phyloP scores from a whole-genome alignment of 2,888 invertebrate genomes.

The Drosophila longiperda region DNA sequence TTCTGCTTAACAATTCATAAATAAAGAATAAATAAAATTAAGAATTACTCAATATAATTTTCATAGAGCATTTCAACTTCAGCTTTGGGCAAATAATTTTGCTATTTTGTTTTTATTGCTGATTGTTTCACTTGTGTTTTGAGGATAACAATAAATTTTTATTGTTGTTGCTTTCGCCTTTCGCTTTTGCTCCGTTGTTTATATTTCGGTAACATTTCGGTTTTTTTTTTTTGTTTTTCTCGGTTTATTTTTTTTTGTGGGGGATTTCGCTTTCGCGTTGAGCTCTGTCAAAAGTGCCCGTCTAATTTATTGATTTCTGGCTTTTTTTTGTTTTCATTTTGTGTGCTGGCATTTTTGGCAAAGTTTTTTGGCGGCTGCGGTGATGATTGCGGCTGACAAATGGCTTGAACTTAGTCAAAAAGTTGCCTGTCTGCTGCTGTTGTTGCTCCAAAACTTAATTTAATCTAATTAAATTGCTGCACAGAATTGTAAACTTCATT shows the following conservation, averaged over 20 bases:
- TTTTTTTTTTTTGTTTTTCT: slow-evolving; percentile 17
- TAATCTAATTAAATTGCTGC: slow-evolving; percentile 67
- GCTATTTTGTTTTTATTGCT: slow-evolving; percentile 69
- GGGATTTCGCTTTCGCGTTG: slow-evolving; percentile 23
- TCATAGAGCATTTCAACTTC: slow-evolving; percentile 26
- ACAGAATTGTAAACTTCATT: slow-evolving; percentile 61
- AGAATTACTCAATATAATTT: not conserved
- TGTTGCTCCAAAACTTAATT: slow-evolving; percentile 52
- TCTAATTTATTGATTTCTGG: slow-evolving; percentile 68
- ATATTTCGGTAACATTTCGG: slow-evolving; percentile 42
- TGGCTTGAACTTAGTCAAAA: slow-evolving; percentile 56
- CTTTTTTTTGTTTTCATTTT: slow-evolving; percentile 7
- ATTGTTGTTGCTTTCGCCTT: slow-evolving; percentile 63
- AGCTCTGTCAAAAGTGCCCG: slow-evolving; percentile 34
- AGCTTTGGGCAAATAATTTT: slow-evolving; percentile 1
- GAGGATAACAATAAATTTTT: slow-evolving; percentile 79
- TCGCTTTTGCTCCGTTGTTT: slow-evolving; percentile 46
- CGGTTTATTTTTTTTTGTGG: slow-evolving; percentile 15
- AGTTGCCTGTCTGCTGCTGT: slow-evolving; percentile 19
- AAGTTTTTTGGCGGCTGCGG: slow-evolving; percentile 40
- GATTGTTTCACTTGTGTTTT: slow-evolving; percentile 72
- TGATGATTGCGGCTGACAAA: slow-evolving; percentile 60
- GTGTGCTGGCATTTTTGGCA: slow-evolving; percentile 28
- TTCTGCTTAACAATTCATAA: not conserved
- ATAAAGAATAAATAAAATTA: not conserved